Evolutionary conservation across 2,797 vertebrate genomes (phyloP).

Genomic region (Tinamus major): DNA sequence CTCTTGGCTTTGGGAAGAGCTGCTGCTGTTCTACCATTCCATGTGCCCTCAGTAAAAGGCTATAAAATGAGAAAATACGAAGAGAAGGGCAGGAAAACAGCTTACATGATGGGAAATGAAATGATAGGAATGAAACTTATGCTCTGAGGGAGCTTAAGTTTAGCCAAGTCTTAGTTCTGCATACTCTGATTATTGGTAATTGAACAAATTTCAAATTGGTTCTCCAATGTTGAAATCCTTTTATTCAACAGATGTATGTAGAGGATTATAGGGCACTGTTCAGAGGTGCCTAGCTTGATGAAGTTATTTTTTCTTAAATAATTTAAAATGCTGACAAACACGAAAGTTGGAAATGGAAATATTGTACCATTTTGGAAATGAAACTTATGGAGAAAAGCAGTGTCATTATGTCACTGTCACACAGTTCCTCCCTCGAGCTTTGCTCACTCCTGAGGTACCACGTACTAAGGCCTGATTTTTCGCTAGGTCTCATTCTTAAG

Average conservation of each 20-base stretch:
- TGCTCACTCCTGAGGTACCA: background rate
- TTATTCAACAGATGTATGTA: fast-evolving
- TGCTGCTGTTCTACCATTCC: background rate
- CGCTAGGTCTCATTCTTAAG: background rate
- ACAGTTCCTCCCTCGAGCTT: no score
- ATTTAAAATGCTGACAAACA: background rate
- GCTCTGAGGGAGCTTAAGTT: background rate
- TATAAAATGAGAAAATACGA: background rate
- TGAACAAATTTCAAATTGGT: background rate
- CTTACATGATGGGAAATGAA: background rate
- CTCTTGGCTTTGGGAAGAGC: background rate
- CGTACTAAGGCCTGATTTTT: background rate
- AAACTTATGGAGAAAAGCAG: background rate
- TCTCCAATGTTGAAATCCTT: background rate
- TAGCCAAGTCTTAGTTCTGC: background rate
- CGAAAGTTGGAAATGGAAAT: background rate
- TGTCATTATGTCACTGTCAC: no score
- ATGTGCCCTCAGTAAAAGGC: background rate
- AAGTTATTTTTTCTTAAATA: background rate
- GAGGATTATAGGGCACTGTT: background rate
- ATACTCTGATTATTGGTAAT: background rate
- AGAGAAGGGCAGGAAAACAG: background rate
- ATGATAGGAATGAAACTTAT: no score
- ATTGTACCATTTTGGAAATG: background rate
- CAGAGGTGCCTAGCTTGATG: background rate